Evolutionary conservation across 2,113 vertebrate genomes (phyloP).

Genomic region (Laticauda laticaudata): DNA sequence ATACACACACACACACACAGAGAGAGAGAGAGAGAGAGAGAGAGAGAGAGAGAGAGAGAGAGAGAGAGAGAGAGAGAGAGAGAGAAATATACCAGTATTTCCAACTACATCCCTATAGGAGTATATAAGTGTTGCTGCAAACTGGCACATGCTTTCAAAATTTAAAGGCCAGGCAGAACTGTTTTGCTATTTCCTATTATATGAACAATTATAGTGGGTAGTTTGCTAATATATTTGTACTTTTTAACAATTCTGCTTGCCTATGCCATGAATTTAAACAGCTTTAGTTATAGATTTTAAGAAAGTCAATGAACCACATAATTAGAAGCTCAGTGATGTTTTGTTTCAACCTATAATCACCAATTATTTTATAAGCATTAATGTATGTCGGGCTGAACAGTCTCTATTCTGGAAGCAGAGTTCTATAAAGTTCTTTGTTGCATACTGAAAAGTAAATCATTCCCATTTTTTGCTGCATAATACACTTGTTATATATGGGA

Average conservation of each 20-base stretch:
- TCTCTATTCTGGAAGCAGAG: not conserved
- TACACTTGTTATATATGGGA: not conserved
- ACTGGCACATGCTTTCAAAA: not conserved
- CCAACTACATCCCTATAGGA: not conserved
- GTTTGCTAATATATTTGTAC: conserved; percentile 13
- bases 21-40: not conserved
- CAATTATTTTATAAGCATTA: conserved; percentile 29
- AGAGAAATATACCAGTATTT: not conserved
- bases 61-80: too few relatives aligned
- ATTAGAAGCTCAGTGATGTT: conserved; percentile 35
- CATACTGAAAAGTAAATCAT: not conserved
- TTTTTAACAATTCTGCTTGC: conserved; percentile 14
- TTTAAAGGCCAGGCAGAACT: not conserved
- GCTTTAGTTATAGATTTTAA: conserved; percentile 32
- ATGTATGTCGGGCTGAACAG: not conserved
- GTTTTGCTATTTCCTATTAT: not conserved
- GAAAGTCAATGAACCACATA: conserved; percentile 31
- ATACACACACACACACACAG: not conserved
- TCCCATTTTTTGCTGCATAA: not conserved
- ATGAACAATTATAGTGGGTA: conserved; percentile 3
- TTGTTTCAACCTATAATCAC: conserved; percentile 24
- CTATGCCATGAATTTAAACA: conserved; percentile 7
- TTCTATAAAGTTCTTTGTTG: not conserved
- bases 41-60: too few relatives aligned
- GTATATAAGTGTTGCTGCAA: not conserved